Conservation (phyloP, 2,888 invertebrate genomes). For the Adelphocoris suturalis region DNA sequence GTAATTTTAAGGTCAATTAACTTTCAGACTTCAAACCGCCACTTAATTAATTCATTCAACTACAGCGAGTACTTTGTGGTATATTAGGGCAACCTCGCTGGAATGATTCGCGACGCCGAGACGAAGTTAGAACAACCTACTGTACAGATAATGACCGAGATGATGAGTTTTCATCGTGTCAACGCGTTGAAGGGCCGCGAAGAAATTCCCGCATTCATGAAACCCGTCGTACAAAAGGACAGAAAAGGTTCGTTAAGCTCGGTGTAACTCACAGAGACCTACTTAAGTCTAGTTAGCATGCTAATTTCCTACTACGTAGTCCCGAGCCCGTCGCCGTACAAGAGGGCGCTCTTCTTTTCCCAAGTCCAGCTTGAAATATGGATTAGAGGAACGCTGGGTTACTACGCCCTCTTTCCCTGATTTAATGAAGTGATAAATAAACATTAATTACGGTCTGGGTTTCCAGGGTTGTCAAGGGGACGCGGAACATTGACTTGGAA, state of each 20-base stretch:
- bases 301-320: not conserved
- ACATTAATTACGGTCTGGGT: slow-evolving; percentile 1
- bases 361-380: not conserved
- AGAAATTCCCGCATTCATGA: not conserved
- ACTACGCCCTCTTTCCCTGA: not conserved
- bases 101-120: too few relatives aligned
- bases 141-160: too few relatives aligned
- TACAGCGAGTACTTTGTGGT: too few relatives aligned
- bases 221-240: slow-evolving; percentile 10
- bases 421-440: slow-evolving; percentile 28
- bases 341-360: not conserved
- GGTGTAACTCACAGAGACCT: not conserved
- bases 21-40: too few relatives aligned
- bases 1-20: too few relatives aligned
- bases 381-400: not conserved
- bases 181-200: too few relatives aligned
- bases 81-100: too few relatives aligned
- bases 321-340: not conserved
- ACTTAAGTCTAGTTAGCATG: slow-evolving; percentile 21
- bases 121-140: too few relatives aligned
- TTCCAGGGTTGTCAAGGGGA: not conserved
- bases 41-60: too few relatives aligned
- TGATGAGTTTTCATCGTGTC: too few relatives aligned
- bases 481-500: too few relatives aligned
- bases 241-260: slow-evolving; percentile 23